A percentile compares a stretch with the other conserved stretches of the same genome.
phyloP scores from a whole-genome alignment of 2,888 invertebrate genomes.

The Pherbina coryleti region DNA sequence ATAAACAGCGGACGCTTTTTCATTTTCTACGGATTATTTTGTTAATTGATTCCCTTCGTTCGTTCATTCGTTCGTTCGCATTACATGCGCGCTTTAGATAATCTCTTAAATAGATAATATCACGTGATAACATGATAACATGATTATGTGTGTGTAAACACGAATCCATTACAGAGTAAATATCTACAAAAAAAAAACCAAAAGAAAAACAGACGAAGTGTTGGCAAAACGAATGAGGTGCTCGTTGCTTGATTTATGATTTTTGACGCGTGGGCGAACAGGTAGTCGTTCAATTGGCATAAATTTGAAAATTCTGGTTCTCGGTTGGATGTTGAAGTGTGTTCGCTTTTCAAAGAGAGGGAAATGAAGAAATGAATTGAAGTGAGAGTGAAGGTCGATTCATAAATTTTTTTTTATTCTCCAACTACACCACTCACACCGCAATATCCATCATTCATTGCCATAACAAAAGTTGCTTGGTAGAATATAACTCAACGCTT shows the following conservation, averaged over 20 bases:
- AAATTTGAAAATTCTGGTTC: too few species aligned
- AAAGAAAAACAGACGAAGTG: too few species aligned
- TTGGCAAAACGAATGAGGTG: too few species aligned
- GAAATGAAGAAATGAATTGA: too few species aligned
- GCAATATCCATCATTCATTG: neutral
- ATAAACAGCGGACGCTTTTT: neutral
- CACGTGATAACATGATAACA: slow-evolving; percentile 19
- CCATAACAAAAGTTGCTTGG: neutral
- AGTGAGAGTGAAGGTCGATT: too few species aligned
- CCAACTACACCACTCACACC: neutral
- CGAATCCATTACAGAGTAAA: neutral
- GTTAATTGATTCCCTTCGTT: slow-evolving; percentile 23
- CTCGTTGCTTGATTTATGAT: too few species aligned
- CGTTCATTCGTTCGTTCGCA: slow-evolving; percentile 23
- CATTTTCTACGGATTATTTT: slow-evolving; percentile 21
- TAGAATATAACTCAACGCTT: neutral
- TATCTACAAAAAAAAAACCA: neutral
- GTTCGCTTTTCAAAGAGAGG: too few species aligned
- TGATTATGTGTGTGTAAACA: slow-evolving; percentile 9
- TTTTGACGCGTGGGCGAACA: too few species aligned
- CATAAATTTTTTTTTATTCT: too few species aligned
- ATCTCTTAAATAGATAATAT: slow-evolving; percentile 26
- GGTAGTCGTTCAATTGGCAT: too few species aligned
- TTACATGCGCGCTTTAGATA: slow-evolving; percentile 2
- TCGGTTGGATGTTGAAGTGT: too few species aligned